phyloP scores from a whole-genome alignment of 2,888 invertebrate species.

The Keiferia lycopersicella region DNA sequence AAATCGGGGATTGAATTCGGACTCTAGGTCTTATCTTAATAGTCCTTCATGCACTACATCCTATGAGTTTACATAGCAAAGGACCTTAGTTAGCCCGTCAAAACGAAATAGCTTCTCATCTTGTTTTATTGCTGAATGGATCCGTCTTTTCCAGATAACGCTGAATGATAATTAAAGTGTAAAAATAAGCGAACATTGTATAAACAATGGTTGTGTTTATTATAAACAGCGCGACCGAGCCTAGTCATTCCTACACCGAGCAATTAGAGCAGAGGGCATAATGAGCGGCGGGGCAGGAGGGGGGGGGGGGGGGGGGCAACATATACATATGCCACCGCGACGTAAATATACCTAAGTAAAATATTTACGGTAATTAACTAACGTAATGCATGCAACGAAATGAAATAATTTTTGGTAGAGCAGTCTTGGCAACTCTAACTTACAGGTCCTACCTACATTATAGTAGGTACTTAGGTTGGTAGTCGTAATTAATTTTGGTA shows the following conservation, averaged over 20 bases:
- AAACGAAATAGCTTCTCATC: background rate
- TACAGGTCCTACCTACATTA: no score
- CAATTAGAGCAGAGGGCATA: slow-evolving; percentile 35
- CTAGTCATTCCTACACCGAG: slow-evolving; percentile 28
- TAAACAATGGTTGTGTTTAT: slow-evolving; percentile 37
- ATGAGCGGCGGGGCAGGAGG: slow-evolving; percentile 13
- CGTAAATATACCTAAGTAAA: background rate
- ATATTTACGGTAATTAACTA: background rate
- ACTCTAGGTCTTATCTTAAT: no score
- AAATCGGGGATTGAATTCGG: no score
- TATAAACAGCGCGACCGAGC: slow-evolving; percentile 28
- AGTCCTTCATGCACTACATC: background rate
- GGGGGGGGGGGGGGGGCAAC: background rate
- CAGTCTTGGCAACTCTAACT: background rate
- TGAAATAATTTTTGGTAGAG: background rate
- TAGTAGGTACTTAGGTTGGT: no score
- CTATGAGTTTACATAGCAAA: no score
- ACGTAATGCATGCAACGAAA: slow-evolving; percentile 6
- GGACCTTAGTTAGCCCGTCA: background rate
- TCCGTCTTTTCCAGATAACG: slow-evolving; percentile 23
- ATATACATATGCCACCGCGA: background rate
- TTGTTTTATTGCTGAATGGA: slow-evolving; percentile 13
- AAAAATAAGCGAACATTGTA: slow-evolving; percentile 34
- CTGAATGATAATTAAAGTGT: slow-evolving; percentile 32
- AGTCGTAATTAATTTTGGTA: no score